These are phyloP conservation scores for Lepus townsendii DNA, from an alignment of 2,797 vertebrate genomes.

Conservation along the genomic window DNA sequence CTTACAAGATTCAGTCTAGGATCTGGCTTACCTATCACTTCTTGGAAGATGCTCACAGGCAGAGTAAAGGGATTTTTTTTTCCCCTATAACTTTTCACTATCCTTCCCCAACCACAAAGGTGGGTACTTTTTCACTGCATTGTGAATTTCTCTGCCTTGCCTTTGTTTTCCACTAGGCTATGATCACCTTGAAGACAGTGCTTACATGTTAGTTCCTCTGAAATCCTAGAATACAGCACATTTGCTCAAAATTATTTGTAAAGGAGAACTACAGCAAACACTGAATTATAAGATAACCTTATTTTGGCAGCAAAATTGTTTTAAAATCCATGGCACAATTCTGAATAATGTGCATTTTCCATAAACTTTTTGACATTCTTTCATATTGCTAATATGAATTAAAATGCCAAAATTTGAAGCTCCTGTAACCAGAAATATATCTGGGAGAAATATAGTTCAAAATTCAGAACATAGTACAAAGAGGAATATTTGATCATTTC, in stretches of 20 bases:
- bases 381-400: background rate
- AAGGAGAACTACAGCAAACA: background rate
- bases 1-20: background rate
- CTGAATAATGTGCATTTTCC: too few species aligned
- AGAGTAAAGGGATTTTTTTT: background rate
- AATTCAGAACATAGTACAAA: conserved; percentile 14
- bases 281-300: too few species aligned
- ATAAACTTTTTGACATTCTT: too few species aligned
- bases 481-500: conserved; percentile 3
- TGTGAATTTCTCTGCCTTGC: background rate
- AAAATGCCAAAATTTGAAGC: background rate
- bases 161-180: background rate
- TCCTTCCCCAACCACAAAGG: rapidly evolving
- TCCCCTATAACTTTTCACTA: background rate
- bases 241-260: background rate
- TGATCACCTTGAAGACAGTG: background rate
- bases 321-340: too few species aligned
- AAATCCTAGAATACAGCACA: background rate
- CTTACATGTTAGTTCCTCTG: background rate
- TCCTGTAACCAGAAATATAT: conserved; percentile 6
- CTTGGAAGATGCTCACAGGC: background rate
- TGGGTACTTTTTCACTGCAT: too few species aligned
- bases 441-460: background rate
- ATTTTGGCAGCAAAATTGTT: too few species aligned
- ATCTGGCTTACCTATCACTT: background rate